phyloP scores from a whole-genome alignment of 1,140 invertebrate species.

The Hesperophylax magnus region DNA sequence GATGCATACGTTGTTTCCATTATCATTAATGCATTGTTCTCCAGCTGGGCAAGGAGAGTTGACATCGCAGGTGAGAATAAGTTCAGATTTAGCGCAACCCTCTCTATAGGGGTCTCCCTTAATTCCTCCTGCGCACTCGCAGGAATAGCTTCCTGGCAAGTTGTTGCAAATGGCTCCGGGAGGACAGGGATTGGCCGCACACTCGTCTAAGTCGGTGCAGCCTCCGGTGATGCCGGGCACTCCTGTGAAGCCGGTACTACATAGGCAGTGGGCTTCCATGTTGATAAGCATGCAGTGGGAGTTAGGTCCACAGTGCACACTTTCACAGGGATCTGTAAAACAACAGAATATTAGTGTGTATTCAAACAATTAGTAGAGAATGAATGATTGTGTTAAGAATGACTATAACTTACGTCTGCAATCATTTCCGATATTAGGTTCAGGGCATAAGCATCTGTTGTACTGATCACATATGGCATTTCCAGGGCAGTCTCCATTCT shows the following conservation, averaged over 20 bases:
- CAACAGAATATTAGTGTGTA: slow-evolving; percentile 55
- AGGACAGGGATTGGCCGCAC: slow-evolving; percentile 82
- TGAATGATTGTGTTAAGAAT: slow-evolving; percentile 7
- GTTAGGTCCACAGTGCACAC: slow-evolving; percentile 86
- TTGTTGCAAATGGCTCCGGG: slow-evolving; percentile 89
- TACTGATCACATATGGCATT: slow-evolving; percentile 88
- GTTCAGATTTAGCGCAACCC: slow-evolving; percentile 78
- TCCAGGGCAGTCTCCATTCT: slow-evolving; percentile 86
- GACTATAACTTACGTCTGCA: slow-evolving; percentile 82
- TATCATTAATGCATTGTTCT: slow-evolving; percentile 87
- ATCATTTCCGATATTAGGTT: slow-evolving; percentile 91
- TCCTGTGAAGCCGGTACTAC: slow-evolving; percentile 83
- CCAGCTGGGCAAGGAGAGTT: slow-evolving; percentile 83
- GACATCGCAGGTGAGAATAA: slow-evolving; percentile 77
- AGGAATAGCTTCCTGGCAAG: slow-evolving; percentile 86
- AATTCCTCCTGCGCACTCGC: slow-evolving; percentile 87
- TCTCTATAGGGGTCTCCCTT: slow-evolving; percentile 79
- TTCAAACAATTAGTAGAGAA: slow-evolving; percentile 18
- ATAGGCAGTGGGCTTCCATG: slow-evolving; percentile 87
- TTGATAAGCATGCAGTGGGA: slow-evolving; percentile 91
- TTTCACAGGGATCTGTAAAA: slow-evolving; percentile 88
- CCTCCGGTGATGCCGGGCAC: slow-evolving; percentile 77
- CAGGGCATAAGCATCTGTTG: slow-evolving; percentile 87
- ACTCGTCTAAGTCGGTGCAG: slow-evolving; percentile 92
- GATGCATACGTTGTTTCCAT: slow-evolving; percentile 86